phyloP scores from a whole-genome alignment of 1,140 invertebrate species.

The Penaeus chinensis region DNA sequence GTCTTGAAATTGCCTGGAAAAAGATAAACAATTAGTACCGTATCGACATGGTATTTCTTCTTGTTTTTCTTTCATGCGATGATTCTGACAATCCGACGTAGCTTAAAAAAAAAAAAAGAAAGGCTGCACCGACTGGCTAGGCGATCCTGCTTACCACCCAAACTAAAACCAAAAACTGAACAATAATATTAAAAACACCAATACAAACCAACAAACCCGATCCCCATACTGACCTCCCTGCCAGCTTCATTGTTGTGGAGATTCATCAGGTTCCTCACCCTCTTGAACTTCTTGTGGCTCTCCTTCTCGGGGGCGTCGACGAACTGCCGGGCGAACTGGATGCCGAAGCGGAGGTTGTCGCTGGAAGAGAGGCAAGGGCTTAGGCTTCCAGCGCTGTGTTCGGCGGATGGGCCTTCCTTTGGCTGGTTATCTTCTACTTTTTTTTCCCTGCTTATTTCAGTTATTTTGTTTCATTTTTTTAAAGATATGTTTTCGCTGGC shows the following conservation, averaged over 20 bases:
- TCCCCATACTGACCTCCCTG: conserved; percentile 70
- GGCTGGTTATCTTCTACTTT: no score
- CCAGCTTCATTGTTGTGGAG: conserved; percentile 79
- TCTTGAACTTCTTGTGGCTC: conserved; percentile 67
- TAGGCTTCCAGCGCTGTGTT: no score
- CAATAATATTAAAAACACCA: neutral
- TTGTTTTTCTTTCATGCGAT: neutral
- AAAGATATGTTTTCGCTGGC: no score
- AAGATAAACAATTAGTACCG: neutral
- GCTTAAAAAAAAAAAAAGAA: no score
- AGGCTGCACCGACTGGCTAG: neutral
- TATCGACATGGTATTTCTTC: neutral
- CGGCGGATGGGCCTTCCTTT: neutral
- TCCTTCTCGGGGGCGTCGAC: conserved; percentile 73
- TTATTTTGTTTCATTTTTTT: no score
- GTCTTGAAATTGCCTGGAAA: conserved; percentile 68
- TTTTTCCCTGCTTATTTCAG: no score
- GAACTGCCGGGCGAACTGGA: conserved; percentile 74
- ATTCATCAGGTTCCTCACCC: conserved; percentile 73
- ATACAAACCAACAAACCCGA: conserved; percentile 10
- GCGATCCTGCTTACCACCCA: no score
- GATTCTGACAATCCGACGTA: no score
- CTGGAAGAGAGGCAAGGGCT: conserved; percentile 64
- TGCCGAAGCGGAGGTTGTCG: conserved; percentile 76
- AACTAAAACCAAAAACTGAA: neutral